These are phyloP conservation scores for Peribatodes rhomboidaria DNA, from an alignment of 2,888 invertebrate genomes.

Conservation along the genomic window DNA sequence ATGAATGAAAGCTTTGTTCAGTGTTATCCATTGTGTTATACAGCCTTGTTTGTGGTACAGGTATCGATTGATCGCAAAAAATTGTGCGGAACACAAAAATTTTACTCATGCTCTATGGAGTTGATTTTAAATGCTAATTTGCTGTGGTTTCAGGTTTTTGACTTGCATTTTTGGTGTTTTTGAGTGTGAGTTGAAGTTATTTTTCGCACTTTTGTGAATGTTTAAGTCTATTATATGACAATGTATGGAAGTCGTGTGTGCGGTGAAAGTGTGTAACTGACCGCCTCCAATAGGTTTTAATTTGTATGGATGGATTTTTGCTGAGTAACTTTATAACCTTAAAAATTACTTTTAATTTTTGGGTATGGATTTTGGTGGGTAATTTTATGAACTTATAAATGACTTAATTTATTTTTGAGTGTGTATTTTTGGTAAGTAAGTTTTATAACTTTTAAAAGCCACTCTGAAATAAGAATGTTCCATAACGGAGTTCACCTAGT, in stretches of 20 bases:
- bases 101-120: neutral
- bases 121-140: conserved; percentile 4
- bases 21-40: conserved; percentile 51
- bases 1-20: conserved; percentile 68
- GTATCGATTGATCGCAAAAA: conserved; percentile 51
- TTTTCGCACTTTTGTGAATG: conserved; percentile 55
- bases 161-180: conserved; percentile 26
- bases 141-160: conserved; percentile 15
- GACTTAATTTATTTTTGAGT: too few species aligned
- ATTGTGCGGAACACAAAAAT: conserved; percentile 2
- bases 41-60: conserved; percentile 60
- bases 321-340: too few species aligned
- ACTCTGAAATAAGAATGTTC: too few species aligned
- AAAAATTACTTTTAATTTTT: too few species aligned
- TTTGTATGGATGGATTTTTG: neutral
- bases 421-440: too few species aligned
- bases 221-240: conserved; percentile 62
- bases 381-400: too few species aligned
- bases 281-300: conserved; percentile 16
- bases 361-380: too few species aligned
- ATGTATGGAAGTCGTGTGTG: conserved; percentile 39
- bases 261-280: conserved; percentile 39
- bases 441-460: too few species aligned
- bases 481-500: too few species aligned
- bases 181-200: conserved; percentile 47